Evolutionary conservation across 2,113 vertebrate species (phyloP).

Genomic region (Rhea americana): DNA sequence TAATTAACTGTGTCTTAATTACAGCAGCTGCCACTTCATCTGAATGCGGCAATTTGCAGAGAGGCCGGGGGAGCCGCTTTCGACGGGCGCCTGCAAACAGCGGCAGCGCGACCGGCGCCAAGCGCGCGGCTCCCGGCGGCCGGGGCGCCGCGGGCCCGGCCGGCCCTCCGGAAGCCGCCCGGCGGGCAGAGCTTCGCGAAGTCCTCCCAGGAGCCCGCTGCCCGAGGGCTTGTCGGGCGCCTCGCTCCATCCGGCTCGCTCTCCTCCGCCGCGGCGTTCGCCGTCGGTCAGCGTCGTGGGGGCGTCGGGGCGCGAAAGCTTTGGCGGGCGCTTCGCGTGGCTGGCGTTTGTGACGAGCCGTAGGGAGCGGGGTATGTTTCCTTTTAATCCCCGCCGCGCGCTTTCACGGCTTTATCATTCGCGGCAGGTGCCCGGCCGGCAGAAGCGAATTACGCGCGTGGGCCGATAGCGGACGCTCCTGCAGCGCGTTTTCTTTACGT

Average conservation of each 20-base stretch:
- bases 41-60: constrained; percentile 79
- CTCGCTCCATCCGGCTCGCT: background rate
- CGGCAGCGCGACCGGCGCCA: constrained; percentile 39
- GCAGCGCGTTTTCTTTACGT: no score
- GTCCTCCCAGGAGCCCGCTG: accelerated
- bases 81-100: constrained; percentile 77
- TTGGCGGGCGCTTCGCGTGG: no score
- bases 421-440: background rate
- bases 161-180: background rate
- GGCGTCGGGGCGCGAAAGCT: no score
- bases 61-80: constrained; percentile 76
- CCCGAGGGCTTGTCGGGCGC: background rate
- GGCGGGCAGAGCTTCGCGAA: background rate
- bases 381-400: background rate
- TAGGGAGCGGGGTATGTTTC: background rate
- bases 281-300: accelerated
- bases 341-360: accelerated
- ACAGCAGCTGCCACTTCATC: constrained; percentile 81
- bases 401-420: background rate
- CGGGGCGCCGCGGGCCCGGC: accelerated
- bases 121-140: background rate
- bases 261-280: background rate
- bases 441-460: background rate
- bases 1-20: constrained; percentile 85
- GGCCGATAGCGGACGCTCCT: accelerated